A percentile compares a stretch with the other conserved stretches of the same genome.
phyloP scores from a whole-genome alignment of 2,113 vertebrate genomes.

The Nesogale talazaci region DNA sequence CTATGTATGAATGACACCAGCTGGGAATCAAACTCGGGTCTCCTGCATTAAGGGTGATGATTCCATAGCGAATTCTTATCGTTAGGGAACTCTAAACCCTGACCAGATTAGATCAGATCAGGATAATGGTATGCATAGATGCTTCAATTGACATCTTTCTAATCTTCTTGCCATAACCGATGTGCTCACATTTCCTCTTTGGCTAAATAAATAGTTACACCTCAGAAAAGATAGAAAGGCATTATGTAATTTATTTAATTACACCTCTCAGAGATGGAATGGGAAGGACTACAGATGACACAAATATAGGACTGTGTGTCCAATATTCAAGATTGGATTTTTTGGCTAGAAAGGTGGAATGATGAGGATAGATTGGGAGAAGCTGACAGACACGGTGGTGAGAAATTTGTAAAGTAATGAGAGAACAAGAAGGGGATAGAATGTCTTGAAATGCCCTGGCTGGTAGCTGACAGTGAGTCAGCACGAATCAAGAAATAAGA shows the following conservation, averaged over 20 bases:
- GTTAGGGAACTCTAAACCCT: background rate
- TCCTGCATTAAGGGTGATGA: background rate
- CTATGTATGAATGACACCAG: background rate
- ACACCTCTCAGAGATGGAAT: background rate
- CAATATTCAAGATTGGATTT: background rate
- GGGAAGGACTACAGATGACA: background rate
- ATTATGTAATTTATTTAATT: background rate
- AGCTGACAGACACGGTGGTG: background rate
- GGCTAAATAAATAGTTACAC: background rate
- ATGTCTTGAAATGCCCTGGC: background rate
- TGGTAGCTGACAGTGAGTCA: conserved; percentile 42
- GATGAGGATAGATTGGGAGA: background rate
- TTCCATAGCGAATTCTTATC: background rate
- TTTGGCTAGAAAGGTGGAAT: background rate
- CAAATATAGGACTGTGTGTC: background rate
- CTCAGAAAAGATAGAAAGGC: background rate
- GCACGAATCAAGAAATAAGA: conserved; percentile 55
- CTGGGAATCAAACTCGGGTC: background rate
- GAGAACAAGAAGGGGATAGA: background rate
- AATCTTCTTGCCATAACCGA: background rate
- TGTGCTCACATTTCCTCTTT: background rate
- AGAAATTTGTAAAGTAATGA: background rate
- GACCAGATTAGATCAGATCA: background rate
- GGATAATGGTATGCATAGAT: background rate
- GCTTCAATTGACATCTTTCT: background rate